These are phyloP conservation scores for Grapholita molesta DNA, from an alignment of 1,140 invertebrate genomes.

Conservation along the genomic window DNA sequence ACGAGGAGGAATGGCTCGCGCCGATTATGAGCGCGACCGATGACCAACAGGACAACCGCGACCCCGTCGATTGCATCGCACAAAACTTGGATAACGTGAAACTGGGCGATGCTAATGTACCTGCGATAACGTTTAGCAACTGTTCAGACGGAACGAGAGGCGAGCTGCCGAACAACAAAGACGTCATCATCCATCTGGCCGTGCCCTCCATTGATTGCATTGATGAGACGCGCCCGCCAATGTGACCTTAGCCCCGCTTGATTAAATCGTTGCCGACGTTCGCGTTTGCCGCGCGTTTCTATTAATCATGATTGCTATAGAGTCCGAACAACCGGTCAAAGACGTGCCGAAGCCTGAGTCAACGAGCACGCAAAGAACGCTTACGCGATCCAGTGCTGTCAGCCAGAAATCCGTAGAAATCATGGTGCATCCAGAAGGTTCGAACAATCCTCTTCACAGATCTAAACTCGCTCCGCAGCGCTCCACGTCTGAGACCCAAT, in stretches of 20 bases:
- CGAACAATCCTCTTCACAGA: constrained; percentile 69
- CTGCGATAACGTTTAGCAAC: constrained; percentile 74
- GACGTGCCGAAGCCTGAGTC: constrained; percentile 59
- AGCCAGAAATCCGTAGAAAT: constrained; percentile 80
- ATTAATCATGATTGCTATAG: constrained; percentile 68
- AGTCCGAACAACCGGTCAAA: constrained; percentile 62
- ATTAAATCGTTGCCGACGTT: constrained; percentile 10
- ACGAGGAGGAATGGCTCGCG: constrained; percentile 61
- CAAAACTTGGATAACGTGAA: constrained; percentile 58
- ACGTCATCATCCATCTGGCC: constrained; percentile 59
- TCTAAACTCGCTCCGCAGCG: constrained; percentile 69
- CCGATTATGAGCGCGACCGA: constrained; percentile 68
- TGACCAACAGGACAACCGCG: constrained; percentile 42
- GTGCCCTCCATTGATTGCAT: constrained; percentile 67
- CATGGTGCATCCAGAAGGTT: constrained; percentile 59
- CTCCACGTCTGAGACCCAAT: constrained; percentile 68
- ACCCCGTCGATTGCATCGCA: constrained; percentile 54
- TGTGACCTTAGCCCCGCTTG: constrained; percentile 37
- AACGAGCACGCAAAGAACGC: constrained; percentile 52
- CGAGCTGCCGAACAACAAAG: constrained; percentile 49
- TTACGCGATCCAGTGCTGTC: constrained; percentile 77
- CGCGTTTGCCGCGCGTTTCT: constrained; percentile 15
- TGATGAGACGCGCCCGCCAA: constrained; percentile 65
- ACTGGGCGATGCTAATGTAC: constrained; percentile 61
- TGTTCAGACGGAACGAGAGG: constrained; percentile 56